Conservation (phyloP, 1,140 invertebrate species). For the Orussus abietinus region DNA sequence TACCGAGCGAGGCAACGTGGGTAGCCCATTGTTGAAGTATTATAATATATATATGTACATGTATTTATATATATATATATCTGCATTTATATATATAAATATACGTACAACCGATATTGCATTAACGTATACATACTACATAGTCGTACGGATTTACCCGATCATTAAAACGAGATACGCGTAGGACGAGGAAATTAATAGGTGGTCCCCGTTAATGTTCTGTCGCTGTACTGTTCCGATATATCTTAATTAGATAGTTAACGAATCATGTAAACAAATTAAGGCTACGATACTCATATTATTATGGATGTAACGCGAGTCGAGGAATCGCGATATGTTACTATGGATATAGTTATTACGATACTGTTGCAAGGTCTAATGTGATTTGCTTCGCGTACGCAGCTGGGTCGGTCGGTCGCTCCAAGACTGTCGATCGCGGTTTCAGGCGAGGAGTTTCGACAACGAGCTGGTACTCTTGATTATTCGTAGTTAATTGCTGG, state of each 20-base stretch:
- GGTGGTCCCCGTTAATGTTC: slow-evolving; percentile 30
- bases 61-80: slow-evolving; percentile 13
- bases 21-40: no score
- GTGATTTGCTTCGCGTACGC: slow-evolving; percentile 17
- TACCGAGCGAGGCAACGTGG: no score
- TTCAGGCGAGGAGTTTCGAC: no score
- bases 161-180: slow-evolving; percentile 2
- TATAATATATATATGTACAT: no score
- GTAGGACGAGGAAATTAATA: slow-evolving; percentile 15
- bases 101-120: slow-evolving; percentile 11
- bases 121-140: slow-evolving; percentile 14
- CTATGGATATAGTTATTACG: slow-evolving; percentile 29
- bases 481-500: not conserved
- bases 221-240: slow-evolving; percentile 34
- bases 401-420: no score
- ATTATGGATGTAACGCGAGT: slow-evolving; percentile 21
- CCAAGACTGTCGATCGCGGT: no score
- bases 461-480: no score
- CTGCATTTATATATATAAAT: slow-evolving; percentile 2
- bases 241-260: slow-evolving; percentile 38
- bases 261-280: slow-evolving; percentile 27
- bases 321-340: slow-evolving; percentile 25
- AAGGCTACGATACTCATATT: slow-evolving; percentile 27
- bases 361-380: slow-evolving; percentile 26
- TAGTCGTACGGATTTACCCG: slow-evolving; percentile 12